A percentile compares a stretch with the other conserved stretches of the same genome.
These are phyloP conservation scores for Polymixis flavicincta DNA, from an alignment of 2,888 invertebrate species.

Conservation along the genomic window DNA sequence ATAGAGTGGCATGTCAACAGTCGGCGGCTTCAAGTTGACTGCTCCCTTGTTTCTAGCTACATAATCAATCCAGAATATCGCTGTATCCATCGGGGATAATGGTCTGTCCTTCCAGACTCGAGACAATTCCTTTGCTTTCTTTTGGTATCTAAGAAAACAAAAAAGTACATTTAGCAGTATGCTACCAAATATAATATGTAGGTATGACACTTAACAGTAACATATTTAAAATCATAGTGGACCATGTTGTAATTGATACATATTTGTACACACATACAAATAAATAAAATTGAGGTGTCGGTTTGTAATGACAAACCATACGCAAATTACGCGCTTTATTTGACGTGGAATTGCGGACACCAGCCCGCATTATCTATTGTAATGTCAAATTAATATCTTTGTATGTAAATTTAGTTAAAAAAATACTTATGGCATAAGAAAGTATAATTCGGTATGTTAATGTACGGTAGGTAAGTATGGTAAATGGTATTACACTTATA, in stretches of 20 bases:
- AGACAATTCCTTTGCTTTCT: constrained; percentile 66
- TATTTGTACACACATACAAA: too few relatives aligned
- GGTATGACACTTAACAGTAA: background rate
- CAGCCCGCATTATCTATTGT: too few relatives aligned
- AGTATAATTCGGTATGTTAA: too few relatives aligned
- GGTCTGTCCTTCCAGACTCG: constrained; percentile 77
- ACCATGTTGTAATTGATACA: background rate
- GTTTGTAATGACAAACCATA: too few relatives aligned
- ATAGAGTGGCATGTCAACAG: constrained; percentile 60
- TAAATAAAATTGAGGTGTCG: too few relatives aligned
- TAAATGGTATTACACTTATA: too few relatives aligned
- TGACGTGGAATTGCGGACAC: too few relatives aligned
- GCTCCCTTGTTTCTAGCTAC: constrained; percentile 90
- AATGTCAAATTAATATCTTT: too few relatives aligned
- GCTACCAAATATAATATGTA: background rate
- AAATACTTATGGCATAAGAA: too few relatives aligned
- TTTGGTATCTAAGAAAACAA: constrained; percentile 63
- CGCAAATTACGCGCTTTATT: too few relatives aligned
- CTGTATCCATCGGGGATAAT: constrained; percentile 90
- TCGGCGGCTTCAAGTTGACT: constrained; percentile 63
- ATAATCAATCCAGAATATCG: constrained; percentile 93
- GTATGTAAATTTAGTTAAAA: too few relatives aligned
- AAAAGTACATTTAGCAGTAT: background rate
- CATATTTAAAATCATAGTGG: background rate
- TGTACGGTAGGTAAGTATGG: too few relatives aligned